Evolutionary conservation across 30 jellyfish, hydroid and myxozoan species (phyloP).

Genomic region (Aurelia sp.): DNA sequence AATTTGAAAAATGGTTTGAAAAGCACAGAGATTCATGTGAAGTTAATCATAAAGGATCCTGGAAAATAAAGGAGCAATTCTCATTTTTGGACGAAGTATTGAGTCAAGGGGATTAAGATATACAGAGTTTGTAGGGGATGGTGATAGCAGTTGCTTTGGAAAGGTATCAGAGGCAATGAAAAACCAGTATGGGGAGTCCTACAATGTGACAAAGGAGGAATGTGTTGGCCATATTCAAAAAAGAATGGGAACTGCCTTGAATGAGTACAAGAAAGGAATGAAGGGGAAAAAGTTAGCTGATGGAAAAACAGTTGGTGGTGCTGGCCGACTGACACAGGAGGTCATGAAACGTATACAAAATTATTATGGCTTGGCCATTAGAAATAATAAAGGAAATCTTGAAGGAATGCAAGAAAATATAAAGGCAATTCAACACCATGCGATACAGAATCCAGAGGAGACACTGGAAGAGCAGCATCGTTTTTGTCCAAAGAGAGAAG

Average conservation of each 20-base stretch:
- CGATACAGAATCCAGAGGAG: neutral
- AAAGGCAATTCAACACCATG: slow-evolving; percentile 29
- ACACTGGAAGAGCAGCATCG: slow-evolving; percentile 27
- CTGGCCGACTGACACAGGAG: slow-evolving; percentile 11
- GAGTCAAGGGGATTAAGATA: slow-evolving; percentile 29
- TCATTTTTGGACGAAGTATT: slow-evolving; percentile 1
- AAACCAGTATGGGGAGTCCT: neutral
- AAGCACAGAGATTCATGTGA: slow-evolving; percentile 4
- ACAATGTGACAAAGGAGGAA: slow-evolving; percentile 13
- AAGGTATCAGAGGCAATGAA: slow-evolving; percentile 29
- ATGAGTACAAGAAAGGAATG: neutral
- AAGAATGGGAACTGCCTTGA: slow-evolving; percentile 14
- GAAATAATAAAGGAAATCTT: slow-evolving; percentile 11
- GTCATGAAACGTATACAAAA: slow-evolving; percentile 1
- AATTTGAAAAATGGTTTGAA: slow-evolving; percentile 7
- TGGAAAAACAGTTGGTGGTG: slow-evolving; percentile 30
- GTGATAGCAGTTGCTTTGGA: too few species aligned
- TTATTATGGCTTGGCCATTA: slow-evolving; percentile 31
- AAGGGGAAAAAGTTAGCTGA: slow-evolving; percentile 11
- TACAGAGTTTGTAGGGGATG: slow-evolving; percentile 54
- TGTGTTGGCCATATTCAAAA: slow-evolving; percentile 34
- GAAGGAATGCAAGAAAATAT: slow-evolving; percentile 4
- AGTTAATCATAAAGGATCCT: slow-evolving; percentile 61
- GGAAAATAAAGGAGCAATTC: slow-evolving; percentile 56
- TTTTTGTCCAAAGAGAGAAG: slow-evolving; percentile 15